phyloP scores from a whole-genome alignment of 2,797 vertebrate species.

The Florisuga fusca region DNA sequence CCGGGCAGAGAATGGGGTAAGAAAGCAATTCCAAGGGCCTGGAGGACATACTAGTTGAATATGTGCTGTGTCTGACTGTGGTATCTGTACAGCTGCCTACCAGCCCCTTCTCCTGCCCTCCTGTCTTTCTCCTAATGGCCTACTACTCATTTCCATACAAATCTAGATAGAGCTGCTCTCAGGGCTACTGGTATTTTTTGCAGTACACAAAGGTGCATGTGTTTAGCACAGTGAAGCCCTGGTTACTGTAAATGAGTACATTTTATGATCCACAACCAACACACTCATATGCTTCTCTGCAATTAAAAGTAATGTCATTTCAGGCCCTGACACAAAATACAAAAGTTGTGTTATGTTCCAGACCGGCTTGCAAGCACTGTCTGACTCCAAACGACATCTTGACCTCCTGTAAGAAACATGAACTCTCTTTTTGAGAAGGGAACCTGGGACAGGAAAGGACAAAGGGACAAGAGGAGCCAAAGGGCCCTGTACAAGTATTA shows the following conservation, averaged over 20 bases:
- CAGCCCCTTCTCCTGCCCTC: background rate
- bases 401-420: background rate
- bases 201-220: fast-evolving
- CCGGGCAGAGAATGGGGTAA: background rate
- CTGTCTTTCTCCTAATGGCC: background rate
- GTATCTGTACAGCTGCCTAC: background rate
- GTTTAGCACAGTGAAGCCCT: background rate
- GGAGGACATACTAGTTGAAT: background rate
- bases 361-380: background rate
- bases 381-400: background rate
- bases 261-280: background rate
- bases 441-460: background rate
- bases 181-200: background rate
- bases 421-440: background rate
- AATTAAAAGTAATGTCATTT: background rate
- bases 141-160: background rate
- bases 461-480: fast-evolving
- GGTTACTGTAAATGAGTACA: background rate
- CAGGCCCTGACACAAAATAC: background rate
- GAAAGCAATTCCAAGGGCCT: background rate
- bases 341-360: background rate
- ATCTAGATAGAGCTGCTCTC: background rate
- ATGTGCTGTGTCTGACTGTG: background rate
- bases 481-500: background rate
- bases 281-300: background rate